These are phyloP conservation scores for Scylla paramamosain DNA, from an alignment of 1,140 invertebrate species.

Conservation along the genomic window DNA sequence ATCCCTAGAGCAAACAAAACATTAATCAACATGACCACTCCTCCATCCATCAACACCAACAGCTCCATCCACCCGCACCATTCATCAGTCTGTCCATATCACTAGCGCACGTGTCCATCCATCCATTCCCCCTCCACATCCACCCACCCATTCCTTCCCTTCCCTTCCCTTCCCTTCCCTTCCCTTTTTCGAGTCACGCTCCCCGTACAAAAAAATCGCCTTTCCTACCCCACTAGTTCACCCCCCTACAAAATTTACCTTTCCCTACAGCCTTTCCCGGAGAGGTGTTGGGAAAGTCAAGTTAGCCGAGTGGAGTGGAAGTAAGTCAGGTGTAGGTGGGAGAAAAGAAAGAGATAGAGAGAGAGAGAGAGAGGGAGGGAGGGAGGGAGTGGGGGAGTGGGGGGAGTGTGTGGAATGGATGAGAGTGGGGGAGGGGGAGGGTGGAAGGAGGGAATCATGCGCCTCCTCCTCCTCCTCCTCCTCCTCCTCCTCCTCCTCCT, in stretches of 20 bases:
- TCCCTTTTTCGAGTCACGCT: no score
- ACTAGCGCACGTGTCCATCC: background rate
- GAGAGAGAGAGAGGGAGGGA: background rate
- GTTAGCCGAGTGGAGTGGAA: background rate
- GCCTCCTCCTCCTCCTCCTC: conserved; percentile 41
- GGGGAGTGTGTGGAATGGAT: background rate
- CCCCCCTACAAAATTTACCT: background rate
- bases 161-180: background rate
- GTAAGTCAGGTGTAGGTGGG: background rate
- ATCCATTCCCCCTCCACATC: no score
- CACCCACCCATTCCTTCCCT: no score
- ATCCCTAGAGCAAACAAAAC: no score
- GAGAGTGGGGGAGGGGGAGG: background rate
- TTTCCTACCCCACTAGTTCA: no score
- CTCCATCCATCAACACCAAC: no score
- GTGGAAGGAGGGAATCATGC: background rate
- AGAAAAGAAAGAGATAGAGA: background rate
- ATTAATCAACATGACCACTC: no score
- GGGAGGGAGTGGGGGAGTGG: background rate
- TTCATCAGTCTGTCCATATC: background rate
- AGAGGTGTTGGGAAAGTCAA: background rate
- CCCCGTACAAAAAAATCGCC: no score
- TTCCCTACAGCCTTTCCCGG: background rate
- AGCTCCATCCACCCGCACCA: no score
- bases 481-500: conserved; percentile 32